Conservation (phyloP, 2,797 vertebrate genomes). For the Sebastiscus tertius region DNA sequence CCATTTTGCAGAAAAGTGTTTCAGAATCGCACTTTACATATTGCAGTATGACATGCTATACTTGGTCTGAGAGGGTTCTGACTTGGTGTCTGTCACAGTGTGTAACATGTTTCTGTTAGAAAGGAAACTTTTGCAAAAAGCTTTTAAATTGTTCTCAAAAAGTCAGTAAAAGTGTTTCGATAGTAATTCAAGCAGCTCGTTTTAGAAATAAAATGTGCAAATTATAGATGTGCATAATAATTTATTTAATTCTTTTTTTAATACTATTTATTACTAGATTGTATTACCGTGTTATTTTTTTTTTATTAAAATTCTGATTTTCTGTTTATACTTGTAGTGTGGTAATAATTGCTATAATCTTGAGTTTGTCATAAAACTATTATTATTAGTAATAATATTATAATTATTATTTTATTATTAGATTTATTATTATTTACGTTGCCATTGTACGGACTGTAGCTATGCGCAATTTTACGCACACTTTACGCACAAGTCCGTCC, state of each 20-base stretch:
- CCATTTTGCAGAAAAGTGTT: background rate
- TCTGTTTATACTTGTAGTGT: background rate
- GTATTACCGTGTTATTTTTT: background rate
- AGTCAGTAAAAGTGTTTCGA: background rate
- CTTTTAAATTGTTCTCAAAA: background rate
- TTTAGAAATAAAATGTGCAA: background rate
- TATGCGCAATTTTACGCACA: slow-evolving; percentile 12
- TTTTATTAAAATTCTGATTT: background rate
- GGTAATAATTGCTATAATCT: background rate
- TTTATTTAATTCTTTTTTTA: background rate
- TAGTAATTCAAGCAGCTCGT: background rate
- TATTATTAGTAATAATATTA: background rate
- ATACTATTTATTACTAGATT: background rate
- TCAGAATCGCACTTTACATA: background rate
- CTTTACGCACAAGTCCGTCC: background rate
- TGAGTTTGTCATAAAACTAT: background rate
- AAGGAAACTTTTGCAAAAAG: background rate
- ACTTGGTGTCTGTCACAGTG: background rate
- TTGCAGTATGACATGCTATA: background rate
- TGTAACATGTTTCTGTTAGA: background rate
- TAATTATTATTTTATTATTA: background rate
- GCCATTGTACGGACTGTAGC: background rate
- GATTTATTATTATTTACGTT: background rate
- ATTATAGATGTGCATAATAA: background rate
- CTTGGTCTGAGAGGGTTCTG: background rate